Evolutionary conservation across 2,113 vertebrate species (phyloP), one percentile per base, ranked within the genome.

Genomic region (Menura novaehollandiae): DNA sequence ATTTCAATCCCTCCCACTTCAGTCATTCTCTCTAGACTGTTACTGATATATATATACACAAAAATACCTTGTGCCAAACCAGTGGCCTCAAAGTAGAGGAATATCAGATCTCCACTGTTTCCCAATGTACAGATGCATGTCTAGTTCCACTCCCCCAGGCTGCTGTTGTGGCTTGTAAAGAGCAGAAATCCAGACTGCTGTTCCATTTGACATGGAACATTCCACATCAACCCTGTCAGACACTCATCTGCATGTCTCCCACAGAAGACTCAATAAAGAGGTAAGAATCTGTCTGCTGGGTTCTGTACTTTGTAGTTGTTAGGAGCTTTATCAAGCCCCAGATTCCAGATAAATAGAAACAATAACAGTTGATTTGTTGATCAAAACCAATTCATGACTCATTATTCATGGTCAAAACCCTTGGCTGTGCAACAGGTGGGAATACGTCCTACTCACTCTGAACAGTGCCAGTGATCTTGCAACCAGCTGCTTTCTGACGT

Each of bases 321-420:
- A 85, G 41, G 56, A 83, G 39, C 88, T 85, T 90, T 91, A 73
- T 55, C 75, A 94, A 94, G 72, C 24, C n/a, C 9, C 41, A 69
- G 79, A 74, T 88, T 56, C 44, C 91, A 94, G 85, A 92, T 95
- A 86, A 91, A 92, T 32, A 95, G 88, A 90, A 95, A 88, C 77
- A 94, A 83, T 94, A 91, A 93, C 75, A 95, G 60, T 13, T 90
- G 76, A 56, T 64, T 77, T 88, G 91, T 89, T 95, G 88, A 91
- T 91, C 83, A 93, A 95, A 96, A 94, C n/a, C 56, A 59, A 92
- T 86, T 86, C 35, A 63, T 93, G 95, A 96, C 68, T 95, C 92
- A 95, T 27, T 81, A 75, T 92, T 78, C 83, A 16, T 24, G n/a
- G 60, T 46, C 79, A 97, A 93, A 97, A 89, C 69, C 37, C 89